Evolutionary conservation across 1,140 invertebrate genomes (phyloP).

Genomic region (Papilio glaucus): DNA sequence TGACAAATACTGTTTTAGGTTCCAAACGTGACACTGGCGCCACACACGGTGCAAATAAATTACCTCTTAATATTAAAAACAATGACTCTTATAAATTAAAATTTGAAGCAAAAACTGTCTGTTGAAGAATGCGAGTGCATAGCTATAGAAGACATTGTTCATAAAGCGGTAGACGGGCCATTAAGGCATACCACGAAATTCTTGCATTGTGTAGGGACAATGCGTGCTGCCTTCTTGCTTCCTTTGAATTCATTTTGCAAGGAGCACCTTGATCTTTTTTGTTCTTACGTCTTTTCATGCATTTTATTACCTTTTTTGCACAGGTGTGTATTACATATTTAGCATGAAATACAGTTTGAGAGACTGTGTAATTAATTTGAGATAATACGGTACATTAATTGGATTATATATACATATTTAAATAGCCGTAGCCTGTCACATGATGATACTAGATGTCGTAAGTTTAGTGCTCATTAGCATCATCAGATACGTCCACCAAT

Average conservation of each 20-base stretch:
- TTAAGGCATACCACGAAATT: slow-evolving; percentile 38
- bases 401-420: too few species aligned
- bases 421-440: too few species aligned
- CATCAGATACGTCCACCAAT: too few species aligned
- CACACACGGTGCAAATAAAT: too few species aligned
- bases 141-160: slow-evolving; percentile 19
- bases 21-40: too few species aligned
- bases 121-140: slow-evolving; percentile 11
- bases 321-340: slow-evolving; percentile 25
- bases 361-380: too few species aligned
- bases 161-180: slow-evolving; percentile 14
- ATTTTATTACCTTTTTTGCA: slow-evolving; percentile 31
- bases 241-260: slow-evolving; percentile 35
- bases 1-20: too few species aligned
- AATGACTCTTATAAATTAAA: slow-evolving; percentile 6
- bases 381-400: too few species aligned
- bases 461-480: too few species aligned
- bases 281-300: slow-evolving; percentile 25
- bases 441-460: too few species aligned
- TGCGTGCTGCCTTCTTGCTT: slow-evolving; percentile 26
- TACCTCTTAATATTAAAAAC: too few species aligned
- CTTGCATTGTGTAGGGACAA: slow-evolving; percentile 36
- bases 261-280: slow-evolving; percentile 35
- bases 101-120: slow-evolving; percentile 21
- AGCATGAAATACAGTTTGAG: neutral